These are phyloP conservation scores for Andrena praecox DNA, from an alignment of 2,888 invertebrate species.

Conservation along the genomic window DNA sequence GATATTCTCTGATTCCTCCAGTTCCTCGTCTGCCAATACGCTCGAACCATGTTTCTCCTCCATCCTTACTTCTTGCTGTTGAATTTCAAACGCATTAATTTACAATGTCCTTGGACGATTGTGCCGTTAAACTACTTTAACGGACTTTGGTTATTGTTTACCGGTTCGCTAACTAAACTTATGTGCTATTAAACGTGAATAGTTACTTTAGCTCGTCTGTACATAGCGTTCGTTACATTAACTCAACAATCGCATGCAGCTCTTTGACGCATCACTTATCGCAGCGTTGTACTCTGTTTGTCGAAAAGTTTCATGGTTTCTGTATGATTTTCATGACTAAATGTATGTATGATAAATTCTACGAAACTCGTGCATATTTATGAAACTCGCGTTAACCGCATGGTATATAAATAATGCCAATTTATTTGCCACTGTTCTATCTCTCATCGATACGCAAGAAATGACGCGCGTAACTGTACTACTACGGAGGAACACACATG, in stretches of 20 bases:
- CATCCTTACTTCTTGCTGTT: constrained; percentile 71
- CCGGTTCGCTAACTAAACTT: constrained; percentile 3
- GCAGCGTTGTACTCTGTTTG: constrained; percentile 1
- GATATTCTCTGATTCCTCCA: constrained; percentile 88
- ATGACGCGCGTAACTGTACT: constrained; percentile 20
- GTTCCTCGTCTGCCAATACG: constrained; percentile 75
- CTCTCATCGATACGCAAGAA: constrained; percentile 10
- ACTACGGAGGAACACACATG: constrained; percentile 9
- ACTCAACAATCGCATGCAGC: constrained; percentile 21
- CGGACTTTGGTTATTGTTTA: background rate
- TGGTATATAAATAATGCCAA: constrained; percentile 24
- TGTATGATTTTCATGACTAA: background rate
- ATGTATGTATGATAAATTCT: constrained; percentile 18
- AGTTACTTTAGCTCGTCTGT: background rate
- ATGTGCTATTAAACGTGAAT: background rate
- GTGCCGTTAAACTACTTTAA: background rate
- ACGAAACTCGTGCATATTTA: constrained; percentile 46
- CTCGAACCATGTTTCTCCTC: constrained; percentile 75
- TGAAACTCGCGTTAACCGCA: constrained; percentile 23
- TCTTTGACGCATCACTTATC: constrained; percentile 17
- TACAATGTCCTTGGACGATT: background rate
- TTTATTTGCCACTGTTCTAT: constrained; percentile 32
- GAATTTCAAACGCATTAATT: constrained; percentile 16
- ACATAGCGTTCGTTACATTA: constrained; percentile 26
- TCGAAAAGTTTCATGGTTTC: constrained; percentile 11